Evolutionary conservation across 2,797 vertebrate genomes (phyloP).

Genomic region (Falco peregrinus): DNA sequence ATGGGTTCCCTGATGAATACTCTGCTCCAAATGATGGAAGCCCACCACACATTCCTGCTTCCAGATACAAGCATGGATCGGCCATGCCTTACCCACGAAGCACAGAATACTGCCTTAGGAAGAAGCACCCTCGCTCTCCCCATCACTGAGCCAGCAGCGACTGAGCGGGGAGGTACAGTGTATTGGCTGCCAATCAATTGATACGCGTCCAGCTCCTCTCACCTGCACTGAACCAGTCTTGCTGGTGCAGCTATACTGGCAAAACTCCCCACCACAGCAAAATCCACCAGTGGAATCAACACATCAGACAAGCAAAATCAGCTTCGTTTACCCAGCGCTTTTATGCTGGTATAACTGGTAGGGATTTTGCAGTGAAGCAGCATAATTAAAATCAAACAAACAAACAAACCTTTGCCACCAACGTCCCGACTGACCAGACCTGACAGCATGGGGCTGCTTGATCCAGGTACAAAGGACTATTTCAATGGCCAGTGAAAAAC

Average conservation of each 20-base stretch:
- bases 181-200: background rate
- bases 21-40: background rate
- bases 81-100: background rate
- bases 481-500: background rate
- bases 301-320: background rate
- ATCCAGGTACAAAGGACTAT: background rate
- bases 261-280: constrained; percentile 16
- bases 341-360: constrained; percentile 6
- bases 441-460: background rate
- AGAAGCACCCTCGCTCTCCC: background rate
- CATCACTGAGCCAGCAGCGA: background rate
- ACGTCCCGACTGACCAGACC: background rate
- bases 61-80: background rate
- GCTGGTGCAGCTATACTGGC: background rate
- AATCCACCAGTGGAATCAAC: background rate
- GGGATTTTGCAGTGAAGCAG: background rate
- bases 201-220: background rate
- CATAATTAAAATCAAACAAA: background rate
- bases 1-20: background rate
- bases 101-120: background rate
- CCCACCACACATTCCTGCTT: background rate
- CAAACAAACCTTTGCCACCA: background rate
- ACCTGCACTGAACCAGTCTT: background rate
- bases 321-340: background rate
- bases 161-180: background rate